phyloP scores from a whole-genome alignment of 2,888 invertebrate species.

The Tenthredo amoena region DNA sequence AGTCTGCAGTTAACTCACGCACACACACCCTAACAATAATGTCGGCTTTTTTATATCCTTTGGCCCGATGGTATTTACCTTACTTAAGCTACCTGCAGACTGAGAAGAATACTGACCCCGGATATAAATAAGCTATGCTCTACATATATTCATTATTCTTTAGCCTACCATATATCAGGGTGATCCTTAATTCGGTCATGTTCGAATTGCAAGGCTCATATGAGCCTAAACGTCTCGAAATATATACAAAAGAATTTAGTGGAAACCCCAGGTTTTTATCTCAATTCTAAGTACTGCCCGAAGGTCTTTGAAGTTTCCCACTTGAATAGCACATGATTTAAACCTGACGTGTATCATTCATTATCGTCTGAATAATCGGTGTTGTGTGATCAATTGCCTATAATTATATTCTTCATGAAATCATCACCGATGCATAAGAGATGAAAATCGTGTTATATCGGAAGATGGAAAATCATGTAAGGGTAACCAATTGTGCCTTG shows the following conservation, averaged over 20 bases:
- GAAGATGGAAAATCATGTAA: background rate
- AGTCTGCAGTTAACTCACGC: slow-evolving; percentile 20
- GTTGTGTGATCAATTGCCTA: background rate
- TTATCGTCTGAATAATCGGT: background rate
- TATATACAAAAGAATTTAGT: no score
- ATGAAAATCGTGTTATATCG: background rate
- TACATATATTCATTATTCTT: background rate
- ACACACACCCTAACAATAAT: slow-evolving; percentile 14
- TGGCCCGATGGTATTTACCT: slow-evolving; percentile 20
- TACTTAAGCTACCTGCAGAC: background rate
- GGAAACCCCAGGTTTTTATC: no score
- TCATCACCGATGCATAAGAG: background rate
- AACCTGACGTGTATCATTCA: background rate
- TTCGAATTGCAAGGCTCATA: no score
- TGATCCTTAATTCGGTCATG: no score
- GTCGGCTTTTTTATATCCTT: slow-evolving; percentile 36
- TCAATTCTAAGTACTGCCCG: no score
- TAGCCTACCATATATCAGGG: background rate
- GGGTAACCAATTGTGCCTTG: background rate
- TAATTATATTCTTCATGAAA: background rate
- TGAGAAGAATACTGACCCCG: background rate
- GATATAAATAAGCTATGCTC: background rate
- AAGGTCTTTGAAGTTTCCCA: no score
- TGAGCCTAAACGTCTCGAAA: no score
- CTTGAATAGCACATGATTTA: no score